Evolutionary conservation across 2,888 invertebrate genomes (phyloP).

Genomic region (Idaea dimidiata): DNA sequence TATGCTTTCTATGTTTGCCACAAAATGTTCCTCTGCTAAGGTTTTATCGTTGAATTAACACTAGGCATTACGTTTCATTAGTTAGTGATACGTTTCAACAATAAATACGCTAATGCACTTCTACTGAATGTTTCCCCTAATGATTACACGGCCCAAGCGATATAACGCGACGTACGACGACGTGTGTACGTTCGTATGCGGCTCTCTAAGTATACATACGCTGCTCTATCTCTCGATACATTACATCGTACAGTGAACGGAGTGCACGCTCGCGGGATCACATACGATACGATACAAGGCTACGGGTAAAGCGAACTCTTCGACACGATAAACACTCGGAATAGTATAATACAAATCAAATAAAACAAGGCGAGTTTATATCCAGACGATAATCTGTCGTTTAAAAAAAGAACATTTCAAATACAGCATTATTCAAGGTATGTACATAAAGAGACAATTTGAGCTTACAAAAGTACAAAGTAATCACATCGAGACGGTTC

Average conservation of each 20-base stretch:
- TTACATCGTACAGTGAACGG: slow-evolving; percentile 13
- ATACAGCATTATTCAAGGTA: slow-evolving; percentile 66
- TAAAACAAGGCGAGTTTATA: slow-evolving; percentile 63
- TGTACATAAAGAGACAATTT: slow-evolving; percentile 75
- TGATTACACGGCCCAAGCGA: slow-evolving; percentile 70
- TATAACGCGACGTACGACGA: too few relatives aligned
- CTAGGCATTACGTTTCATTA: slow-evolving; percentile 62
- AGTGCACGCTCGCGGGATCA: slow-evolving; percentile 34
- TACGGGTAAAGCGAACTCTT: slow-evolving; percentile 45
- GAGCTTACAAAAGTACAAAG: slow-evolving; percentile 80
- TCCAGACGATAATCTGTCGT: slow-evolving; percentile 68
- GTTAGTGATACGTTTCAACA: slow-evolving; percentile 65
- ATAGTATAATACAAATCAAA: slow-evolving; percentile 39
- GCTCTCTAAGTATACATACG: slow-evolving; percentile 33
- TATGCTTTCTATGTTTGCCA: slow-evolving; percentile 69
- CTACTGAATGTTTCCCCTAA: slow-evolving; percentile 69
- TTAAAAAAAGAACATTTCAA: slow-evolving; percentile 61
- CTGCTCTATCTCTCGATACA: too few relatives aligned
- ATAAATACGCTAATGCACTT: slow-evolving; percentile 72
- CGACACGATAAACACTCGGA: slow-evolving; percentile 15
- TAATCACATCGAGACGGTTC: slow-evolving; percentile 75
- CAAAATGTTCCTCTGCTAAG: slow-evolving; percentile 61
- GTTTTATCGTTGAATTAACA: slow-evolving; percentile 66
- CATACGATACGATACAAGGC: slow-evolving; percentile 38
- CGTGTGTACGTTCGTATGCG: too few relatives aligned